A percentile compares a stretch with the other conserved stretches of the same genome.
These are phyloP conservation scores for Drosophila longiperda DNA, from an alignment of 2,888 invertebrate species.

Conservation along the genomic window DNA sequence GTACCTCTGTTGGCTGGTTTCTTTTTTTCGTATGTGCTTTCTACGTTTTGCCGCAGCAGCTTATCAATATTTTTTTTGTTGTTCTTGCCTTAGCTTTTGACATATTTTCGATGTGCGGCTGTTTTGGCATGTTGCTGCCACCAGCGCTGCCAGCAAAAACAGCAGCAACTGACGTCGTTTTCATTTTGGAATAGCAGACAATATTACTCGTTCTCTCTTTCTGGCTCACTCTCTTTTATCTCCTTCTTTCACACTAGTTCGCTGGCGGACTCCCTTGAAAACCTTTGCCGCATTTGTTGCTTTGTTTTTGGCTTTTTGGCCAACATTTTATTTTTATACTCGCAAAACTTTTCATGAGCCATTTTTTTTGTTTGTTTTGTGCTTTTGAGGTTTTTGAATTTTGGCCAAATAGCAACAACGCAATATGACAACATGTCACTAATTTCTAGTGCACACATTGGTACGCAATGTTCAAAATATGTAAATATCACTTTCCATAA, in stretches of 20 bases:
- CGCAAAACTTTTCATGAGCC: constrained; percentile 60
- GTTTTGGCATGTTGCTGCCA: constrained; percentile 58
- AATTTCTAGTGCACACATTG: constrained; percentile 31
- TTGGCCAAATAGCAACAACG: constrained; percentile 71
- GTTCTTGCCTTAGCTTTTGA: constrained; percentile 37
- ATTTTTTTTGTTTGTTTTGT: constrained; percentile 43
- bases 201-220: constrained; percentile 3
- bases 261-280: constrained; percentile 13
- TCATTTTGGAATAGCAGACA: constrained; percentile 39
- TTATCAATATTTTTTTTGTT: constrained; percentile 67
- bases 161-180: constrained; percentile 26
- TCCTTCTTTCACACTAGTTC: constrained; percentile 7
- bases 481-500: background rate
- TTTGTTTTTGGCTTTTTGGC: constrained; percentile 44
- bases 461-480: background rate
- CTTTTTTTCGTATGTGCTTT: constrained; percentile 17
- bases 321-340: constrained; percentile 72
- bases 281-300: constrained; percentile 32
- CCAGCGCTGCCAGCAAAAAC: constrained; percentile 16
- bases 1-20: background rate
- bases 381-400: constrained; percentile 64
- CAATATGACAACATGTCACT: constrained; percentile 49
- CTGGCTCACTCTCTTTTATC: background rate
- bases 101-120: constrained; percentile 54
- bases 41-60: constrained; percentile 35